These are phyloP conservation scores for Pyrgilauda ruficollis DNA, from an alignment of 2,113 vertebrate species.

Conservation along the genomic window DNA sequence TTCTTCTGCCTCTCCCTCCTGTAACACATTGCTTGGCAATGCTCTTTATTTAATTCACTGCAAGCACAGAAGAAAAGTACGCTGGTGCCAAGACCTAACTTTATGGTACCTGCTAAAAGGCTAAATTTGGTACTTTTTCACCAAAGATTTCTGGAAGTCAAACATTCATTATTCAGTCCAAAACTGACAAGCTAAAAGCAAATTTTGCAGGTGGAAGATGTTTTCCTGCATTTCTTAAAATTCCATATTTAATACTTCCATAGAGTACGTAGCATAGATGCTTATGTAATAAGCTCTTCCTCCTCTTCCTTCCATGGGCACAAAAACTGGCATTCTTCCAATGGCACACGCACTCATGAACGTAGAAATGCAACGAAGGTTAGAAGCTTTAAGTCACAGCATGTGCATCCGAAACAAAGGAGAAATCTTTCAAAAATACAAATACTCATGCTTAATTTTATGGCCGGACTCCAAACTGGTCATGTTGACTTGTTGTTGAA, in stretches of 20 bases:
- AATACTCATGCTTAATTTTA: background rate
- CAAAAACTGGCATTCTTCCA: background rate
- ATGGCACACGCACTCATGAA: background rate
- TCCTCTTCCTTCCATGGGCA: background rate
- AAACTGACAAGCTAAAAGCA: background rate
- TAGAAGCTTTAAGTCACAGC: background rate
- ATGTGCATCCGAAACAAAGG: background rate
- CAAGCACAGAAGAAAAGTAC: background rate
- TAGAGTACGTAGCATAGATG: background rate
- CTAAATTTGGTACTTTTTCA: background rate
- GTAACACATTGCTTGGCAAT: background rate
- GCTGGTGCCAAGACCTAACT: background rate
- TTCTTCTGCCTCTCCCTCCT: background rate
- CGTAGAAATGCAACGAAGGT: accelerated
- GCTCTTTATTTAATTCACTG: background rate
- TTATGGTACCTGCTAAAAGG: background rate
- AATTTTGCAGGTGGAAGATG: background rate
- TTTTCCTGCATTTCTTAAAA: background rate
- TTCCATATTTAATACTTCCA: background rate
- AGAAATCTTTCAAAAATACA: background rate
- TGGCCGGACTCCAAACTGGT: background rate
- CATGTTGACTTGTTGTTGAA: background rate
- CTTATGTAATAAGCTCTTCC: background rate
- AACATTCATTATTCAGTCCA: background rate
- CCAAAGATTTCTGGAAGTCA: background rate